Evolutionary conservation across 2,888 invertebrate species (phyloP).

Genomic region (Erebia palarica): DNA sequence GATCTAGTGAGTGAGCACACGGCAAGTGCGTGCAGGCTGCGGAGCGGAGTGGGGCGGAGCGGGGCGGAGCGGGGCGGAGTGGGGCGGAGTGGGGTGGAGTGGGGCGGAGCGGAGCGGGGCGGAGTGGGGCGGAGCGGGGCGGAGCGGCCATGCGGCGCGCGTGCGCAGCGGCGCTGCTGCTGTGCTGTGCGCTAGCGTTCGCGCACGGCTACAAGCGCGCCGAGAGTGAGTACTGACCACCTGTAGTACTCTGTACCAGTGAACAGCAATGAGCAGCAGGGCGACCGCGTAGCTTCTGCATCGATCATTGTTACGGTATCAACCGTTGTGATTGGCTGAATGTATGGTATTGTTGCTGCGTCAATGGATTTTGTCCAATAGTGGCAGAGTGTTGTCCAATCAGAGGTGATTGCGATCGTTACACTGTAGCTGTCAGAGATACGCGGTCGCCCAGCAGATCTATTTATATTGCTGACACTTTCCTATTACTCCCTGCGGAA

Average conservation of each 20-base stretch:
- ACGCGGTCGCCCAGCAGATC: too few species aligned
- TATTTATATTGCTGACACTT: not conserved
- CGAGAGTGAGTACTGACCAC: slow-evolving; percentile 61
- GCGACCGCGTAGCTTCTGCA: too few species aligned
- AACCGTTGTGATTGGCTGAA: too few species aligned
- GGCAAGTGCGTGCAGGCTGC: too few species aligned
- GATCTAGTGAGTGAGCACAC: too few species aligned
- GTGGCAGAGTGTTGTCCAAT: too few species aligned
- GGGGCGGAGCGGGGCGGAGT: not conserved
- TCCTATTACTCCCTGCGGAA: not conserved
- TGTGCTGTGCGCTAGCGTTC: slow-evolving; percentile 47
- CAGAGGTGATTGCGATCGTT: too few species aligned
- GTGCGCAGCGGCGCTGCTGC: slow-evolving; percentile 47
- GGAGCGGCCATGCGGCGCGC: slow-evolving; percentile 39
- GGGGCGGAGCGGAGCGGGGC: not conserved
- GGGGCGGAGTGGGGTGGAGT: not conserved
- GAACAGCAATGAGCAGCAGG: too few species aligned
- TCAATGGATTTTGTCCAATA: too few species aligned
- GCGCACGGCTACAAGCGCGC: slow-evolving; percentile 50
- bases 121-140: not conserved
- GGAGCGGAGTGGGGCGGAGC: not conserved
- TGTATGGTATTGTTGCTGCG: too few species aligned
- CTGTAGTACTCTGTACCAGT: not conserved
- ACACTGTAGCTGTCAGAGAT: too few species aligned
- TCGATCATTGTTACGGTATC: too few species aligned